A percentile compares a stretch with the other conserved stretches of the same genome.
phyloP scores from a whole-genome alignment of 2,888 invertebrate genomes.

The Pammene aurita region DNA sequence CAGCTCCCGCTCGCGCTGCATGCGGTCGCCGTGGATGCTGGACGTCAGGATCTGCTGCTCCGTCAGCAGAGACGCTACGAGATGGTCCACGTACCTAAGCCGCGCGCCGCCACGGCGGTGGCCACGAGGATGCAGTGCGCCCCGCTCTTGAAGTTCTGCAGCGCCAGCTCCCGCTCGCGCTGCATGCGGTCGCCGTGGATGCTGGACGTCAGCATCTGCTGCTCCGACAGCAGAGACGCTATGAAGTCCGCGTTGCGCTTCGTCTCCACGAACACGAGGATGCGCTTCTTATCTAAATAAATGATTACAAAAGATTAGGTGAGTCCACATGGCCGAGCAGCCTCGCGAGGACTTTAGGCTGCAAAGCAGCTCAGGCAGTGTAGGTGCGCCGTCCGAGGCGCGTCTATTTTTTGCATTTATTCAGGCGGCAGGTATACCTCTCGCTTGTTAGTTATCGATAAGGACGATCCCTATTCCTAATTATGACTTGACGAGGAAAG shows the following conservation, averaged over 20 bases:
- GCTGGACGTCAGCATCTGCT: constrained; percentile 94
- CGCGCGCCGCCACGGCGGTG: constrained; percentile 97
- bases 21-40: constrained; percentile 98
- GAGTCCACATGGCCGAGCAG: too few species aligned
- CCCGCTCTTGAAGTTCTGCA: constrained; percentile 93
- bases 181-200: constrained; percentile 99
- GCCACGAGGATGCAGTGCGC: constrained; percentile 93
- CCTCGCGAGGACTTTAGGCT: too few species aligned
- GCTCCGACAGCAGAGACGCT: constrained; percentile 91
- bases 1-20: constrained; percentile 97
- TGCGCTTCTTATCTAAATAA: constrained; percentile 72
- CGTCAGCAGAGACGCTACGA: too few species aligned
- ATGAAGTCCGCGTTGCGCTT: constrained; percentile 96
- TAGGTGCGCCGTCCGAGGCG: too few species aligned
- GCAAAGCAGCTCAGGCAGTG: too few species aligned
- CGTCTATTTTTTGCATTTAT: too few species aligned
- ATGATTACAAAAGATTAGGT: too few species aligned
- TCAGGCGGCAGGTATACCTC: too few species aligned
- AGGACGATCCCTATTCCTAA: too few species aligned
- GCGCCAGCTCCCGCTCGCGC: constrained; percentile 96
- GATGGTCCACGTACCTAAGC: constrained; percentile 83
- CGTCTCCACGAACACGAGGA: constrained; percentile 95
- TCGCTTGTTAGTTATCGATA: too few species aligned
- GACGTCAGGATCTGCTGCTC: too few species aligned
- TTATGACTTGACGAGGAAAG: too few species aligned